Evolutionary conservation across 2,888 invertebrate species (phyloP).

Genomic region (Orthosia gracilis): DNA sequence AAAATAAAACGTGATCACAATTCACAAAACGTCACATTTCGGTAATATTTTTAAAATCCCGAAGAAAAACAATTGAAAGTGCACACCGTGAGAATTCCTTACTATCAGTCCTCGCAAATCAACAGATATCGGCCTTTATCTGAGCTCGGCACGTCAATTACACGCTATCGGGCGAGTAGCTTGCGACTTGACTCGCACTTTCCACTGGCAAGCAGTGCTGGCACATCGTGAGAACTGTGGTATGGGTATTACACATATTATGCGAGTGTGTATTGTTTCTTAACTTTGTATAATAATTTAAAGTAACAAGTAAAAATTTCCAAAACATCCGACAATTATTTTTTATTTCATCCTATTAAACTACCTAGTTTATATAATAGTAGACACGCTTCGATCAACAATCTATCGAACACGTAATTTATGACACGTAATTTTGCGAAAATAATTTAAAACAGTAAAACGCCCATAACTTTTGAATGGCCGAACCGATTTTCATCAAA

Average conservation of each 20-base stretch:
- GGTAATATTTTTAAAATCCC: slow-evolving; percentile 18
- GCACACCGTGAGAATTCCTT: slow-evolving; percentile 60
- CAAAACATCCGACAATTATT: no score
- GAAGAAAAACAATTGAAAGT: slow-evolving; percentile 62
- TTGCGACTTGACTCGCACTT: slow-evolving; percentile 59
- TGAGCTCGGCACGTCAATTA: slow-evolving; percentile 60
- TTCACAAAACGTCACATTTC: slow-evolving; percentile 15
- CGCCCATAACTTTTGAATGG: no score
- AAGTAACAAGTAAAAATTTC: no score
- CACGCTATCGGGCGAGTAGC: slow-evolving; percentile 58
- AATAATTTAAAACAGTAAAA: no score
- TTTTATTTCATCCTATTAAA: no score
- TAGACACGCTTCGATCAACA: no score
- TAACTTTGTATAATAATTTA: slow-evolving; percentile 3
- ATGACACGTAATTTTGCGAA: no score
- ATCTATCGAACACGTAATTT: no score
- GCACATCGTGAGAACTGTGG: slow-evolving; percentile 52
- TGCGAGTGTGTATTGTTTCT: slow-evolving; percentile 28
- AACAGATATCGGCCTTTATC: slow-evolving; percentile 61
- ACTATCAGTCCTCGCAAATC: slow-evolving; percentile 67
- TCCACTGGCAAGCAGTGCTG: slow-evolving; percentile 44
- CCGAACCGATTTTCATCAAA: no score
- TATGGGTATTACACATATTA: slow-evolving; percentile 45
- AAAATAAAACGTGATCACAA: no score
- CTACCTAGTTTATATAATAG: no score